phyloP scores from a whole-genome alignment of 2,888 invertebrate genomes.

The Exephanes ischioxanthus region DNA sequence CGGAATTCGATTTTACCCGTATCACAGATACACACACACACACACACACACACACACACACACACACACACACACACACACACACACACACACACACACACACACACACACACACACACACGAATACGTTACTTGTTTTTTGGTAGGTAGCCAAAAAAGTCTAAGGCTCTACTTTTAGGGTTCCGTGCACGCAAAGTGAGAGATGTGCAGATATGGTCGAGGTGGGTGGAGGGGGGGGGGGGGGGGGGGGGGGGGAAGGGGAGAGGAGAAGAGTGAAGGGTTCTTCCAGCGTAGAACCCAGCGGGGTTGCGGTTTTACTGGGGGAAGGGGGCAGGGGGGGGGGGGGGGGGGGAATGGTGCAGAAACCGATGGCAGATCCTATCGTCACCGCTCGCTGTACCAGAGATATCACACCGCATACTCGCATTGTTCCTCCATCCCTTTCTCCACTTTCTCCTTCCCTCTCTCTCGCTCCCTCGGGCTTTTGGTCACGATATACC shows the following conservation, averaged over 20 bases:
- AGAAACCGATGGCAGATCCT: slow-evolving; percentile 74
- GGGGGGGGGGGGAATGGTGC: slow-evolving; percentile 65
- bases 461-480: slow-evolving; percentile 74
- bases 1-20: slow-evolving; percentile 4
- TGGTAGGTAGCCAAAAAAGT: slow-evolving; percentile 32
- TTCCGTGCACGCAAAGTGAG: slow-evolving; percentile 24
- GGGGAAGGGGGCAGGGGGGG: slow-evolving; percentile 54
- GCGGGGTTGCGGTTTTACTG: slow-evolving; percentile 11
- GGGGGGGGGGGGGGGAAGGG: neutral
- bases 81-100: too few relatives aligned
- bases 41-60: neutral
- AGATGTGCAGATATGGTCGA: slow-evolving; percentile 24
- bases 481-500: slow-evolving; percentile 71
- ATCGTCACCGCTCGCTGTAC: slow-evolving; percentile 63
- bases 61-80: too few relatives aligned
- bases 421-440: slow-evolving; percentile 74
- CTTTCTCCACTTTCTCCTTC: slow-evolving; percentile 42
- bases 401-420: slow-evolving; percentile 74
- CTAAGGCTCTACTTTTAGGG: neutral
- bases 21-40: neutral
- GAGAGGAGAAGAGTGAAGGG: neutral
- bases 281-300: neutral
- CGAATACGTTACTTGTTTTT: slow-evolving; percentile 11
- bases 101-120: too few relatives aligned
- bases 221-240: too few relatives aligned